phyloP scores from a whole-genome alignment of 2,888 invertebrate species.

The Leptogaster cylindrica region DNA sequence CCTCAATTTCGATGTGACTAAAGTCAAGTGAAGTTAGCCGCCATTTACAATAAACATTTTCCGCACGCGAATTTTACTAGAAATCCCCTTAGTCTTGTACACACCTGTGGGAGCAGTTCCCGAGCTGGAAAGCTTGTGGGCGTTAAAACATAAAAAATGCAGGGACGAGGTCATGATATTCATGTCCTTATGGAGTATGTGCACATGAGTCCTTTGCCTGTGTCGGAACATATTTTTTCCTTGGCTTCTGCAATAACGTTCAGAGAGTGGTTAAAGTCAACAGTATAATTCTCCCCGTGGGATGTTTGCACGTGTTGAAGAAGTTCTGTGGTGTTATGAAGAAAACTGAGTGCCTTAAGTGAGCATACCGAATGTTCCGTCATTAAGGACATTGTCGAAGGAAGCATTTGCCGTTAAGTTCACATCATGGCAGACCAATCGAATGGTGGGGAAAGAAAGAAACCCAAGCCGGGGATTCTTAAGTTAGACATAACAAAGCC shows the following conservation, averaged over 20 bases:
- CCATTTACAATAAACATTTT: neutral
- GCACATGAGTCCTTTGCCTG: neutral
- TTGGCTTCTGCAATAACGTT: conserved; percentile 40
- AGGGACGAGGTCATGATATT: conserved; percentile 4
- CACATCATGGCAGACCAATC: conserved; percentile 47
- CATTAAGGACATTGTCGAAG: neutral
- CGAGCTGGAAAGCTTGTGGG: conserved; percentile 21
- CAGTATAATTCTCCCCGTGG: conserved; percentile 32
- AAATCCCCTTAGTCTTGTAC: conserved; percentile 13
- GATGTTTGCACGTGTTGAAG: conserved; percentile 9
- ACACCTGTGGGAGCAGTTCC: conserved; percentile 48
- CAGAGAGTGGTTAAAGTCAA: conserved; percentile 28
- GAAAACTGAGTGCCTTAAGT: conserved; percentile 24
- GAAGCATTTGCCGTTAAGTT: conserved; percentile 9
- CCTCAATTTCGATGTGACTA: neutral
- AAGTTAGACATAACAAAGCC: conserved; percentile 63
- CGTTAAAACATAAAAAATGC: neutral
- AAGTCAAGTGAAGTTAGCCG: conserved; percentile 12
- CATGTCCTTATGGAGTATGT: conserved; percentile 25
- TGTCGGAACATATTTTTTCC: neutral
- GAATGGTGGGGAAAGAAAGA: conserved; percentile 27
- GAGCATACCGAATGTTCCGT: neutral
- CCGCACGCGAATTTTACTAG: conserved; percentile 32
- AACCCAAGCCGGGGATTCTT: conserved; percentile 61
- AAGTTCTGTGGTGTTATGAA: conserved; percentile 13